Conservation (phyloP, 2,113 vertebrate species). For the Montifringilla adamsi region DNA sequence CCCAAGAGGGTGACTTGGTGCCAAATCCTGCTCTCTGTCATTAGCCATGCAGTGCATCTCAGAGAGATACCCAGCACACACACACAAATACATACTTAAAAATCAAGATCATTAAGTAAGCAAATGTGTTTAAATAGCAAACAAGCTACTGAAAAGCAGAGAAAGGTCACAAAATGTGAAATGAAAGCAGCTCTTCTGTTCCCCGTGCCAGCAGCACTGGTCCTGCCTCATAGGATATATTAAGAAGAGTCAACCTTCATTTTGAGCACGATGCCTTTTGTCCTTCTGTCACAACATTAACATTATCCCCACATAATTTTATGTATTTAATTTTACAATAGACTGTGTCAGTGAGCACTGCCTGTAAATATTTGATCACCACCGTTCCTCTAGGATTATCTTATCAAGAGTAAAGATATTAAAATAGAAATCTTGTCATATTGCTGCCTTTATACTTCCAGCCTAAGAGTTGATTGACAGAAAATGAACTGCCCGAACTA, state of each 20-base stretch:
- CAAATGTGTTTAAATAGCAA: background rate
- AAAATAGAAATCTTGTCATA: slow-evolving; percentile 65
- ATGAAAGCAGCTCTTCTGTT: background rate
- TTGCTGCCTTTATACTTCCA: slow-evolving; percentile 62
- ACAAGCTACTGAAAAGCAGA: background rate
- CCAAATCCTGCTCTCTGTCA: background rate
- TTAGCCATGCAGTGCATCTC: background rate
- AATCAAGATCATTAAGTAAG: background rate
- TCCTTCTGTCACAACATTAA: slow-evolving; percentile 16
- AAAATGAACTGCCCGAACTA: slow-evolving; percentile 56
- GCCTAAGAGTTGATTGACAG: slow-evolving; percentile 67
- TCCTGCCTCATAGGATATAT: slow-evolving; percentile 8
- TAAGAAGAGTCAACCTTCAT: slow-evolving; percentile 34
- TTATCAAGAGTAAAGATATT: slow-evolving; percentile 68
- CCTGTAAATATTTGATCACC: slow-evolving; percentile 61
- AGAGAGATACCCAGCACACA: background rate
- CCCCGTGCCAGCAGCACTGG: accelerated
- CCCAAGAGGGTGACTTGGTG: accelerated
- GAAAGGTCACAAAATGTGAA: slow-evolving; percentile 25
- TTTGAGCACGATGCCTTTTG: background rate
- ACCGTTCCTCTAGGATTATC: slow-evolving; percentile 53
- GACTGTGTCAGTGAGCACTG: slow-evolving; percentile 14
- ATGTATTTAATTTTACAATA: slow-evolving; percentile 62
- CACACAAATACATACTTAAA: background rate
- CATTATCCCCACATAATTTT: slow-evolving; percentile 46